Evolutionary conservation across 1,140 invertebrate genomes (phyloP).

Genomic region (Homarus americanus): DNA sequence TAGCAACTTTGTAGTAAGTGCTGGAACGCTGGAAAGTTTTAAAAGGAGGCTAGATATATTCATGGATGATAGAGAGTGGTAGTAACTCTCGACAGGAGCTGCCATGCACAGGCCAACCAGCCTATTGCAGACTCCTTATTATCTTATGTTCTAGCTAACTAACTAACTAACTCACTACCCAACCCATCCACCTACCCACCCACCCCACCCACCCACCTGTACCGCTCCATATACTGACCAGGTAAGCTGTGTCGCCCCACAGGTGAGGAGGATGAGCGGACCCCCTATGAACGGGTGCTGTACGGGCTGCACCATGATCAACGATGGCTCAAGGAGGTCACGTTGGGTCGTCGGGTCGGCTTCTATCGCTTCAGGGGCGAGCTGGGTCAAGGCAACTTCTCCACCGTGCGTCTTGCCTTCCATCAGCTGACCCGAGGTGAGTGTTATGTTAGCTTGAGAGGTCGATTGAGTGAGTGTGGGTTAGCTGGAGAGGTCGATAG

Average conservation of each 20-base stretch:
- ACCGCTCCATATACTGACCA: no score
- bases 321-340: constrained; percentile 82
- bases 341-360: constrained; percentile 84
- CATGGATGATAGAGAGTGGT: no score
- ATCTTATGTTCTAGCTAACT: no score
- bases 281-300: constrained; percentile 77
- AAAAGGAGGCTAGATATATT: no score
- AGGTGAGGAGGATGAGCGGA: constrained; percentile 61
- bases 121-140: no score
- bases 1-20: no score
- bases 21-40: no score
- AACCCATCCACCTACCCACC: no score
- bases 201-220: no score
- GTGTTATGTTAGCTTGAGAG: constrained; percentile 48
- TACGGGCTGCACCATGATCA: constrained; percentile 79
- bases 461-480: background rate
- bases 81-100: no score
- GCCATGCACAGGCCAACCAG: no score
- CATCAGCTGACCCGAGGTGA: constrained; percentile 91
- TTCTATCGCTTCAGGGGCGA: constrained; percentile 85
- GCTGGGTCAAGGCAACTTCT: constrained; percentile 92
- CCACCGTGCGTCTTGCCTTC: constrained; percentile 91
- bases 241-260: background rate
- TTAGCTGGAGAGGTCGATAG: background rate
- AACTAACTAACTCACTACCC: background rate